Conservation (phyloP, 2,113 vertebrate genomes). For the Nyctereutes procyonoides region DNA sequence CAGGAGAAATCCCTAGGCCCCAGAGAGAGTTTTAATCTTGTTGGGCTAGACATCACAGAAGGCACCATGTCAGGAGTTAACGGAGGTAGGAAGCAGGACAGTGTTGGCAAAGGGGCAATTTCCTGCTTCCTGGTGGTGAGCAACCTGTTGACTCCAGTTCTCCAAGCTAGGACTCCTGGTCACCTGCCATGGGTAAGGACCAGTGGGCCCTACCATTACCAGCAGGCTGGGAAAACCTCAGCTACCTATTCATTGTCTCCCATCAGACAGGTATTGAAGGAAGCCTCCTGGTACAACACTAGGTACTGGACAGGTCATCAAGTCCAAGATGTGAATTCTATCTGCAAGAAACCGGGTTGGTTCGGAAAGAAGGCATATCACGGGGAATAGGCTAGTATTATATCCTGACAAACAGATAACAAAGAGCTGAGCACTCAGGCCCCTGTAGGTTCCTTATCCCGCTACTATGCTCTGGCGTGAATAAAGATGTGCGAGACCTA, state of each 20-base stretch:
- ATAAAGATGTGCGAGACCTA: not conserved
- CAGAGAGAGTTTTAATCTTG: not conserved
- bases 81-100: not conserved
- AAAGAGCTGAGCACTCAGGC: not conserved
- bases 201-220: not conserved
- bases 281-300: not conserved
- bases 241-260: not conserved
- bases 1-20: not conserved
- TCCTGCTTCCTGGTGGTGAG: not conserved
- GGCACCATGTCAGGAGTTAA: not conserved
- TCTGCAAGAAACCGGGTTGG: not conserved
- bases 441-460: not conserved
- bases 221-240: not conserved
- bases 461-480: not conserved
- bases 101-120: accelerated
- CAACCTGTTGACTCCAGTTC: not conserved
- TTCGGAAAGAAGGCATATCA: not conserved
- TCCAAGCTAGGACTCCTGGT: not conserved
- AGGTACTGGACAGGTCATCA: not conserved
- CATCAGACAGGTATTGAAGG: not conserved
- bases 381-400: not conserved
- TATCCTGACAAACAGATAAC: not conserved
- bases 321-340: not conserved
- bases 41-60: not conserved
- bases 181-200: not conserved